phyloP scores from a whole-genome alignment of 2,888 invertebrate genomes.

The Tupiocoris notatus region DNA sequence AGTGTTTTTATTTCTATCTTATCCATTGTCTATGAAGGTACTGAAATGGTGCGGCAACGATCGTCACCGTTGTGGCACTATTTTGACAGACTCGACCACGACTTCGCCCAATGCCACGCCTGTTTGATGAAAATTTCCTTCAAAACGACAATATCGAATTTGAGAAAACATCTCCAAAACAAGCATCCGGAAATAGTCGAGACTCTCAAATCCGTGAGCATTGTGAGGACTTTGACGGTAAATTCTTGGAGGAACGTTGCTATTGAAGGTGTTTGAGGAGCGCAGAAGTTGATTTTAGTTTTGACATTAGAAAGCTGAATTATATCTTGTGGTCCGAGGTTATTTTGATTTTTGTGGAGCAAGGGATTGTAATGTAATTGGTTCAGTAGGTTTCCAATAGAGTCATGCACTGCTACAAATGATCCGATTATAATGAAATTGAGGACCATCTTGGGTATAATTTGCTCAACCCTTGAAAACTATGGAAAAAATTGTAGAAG shows the following conservation, averaged over 20 bases:
- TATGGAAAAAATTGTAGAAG: no score
- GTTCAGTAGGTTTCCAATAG: no score
- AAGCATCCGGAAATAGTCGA: conserved; percentile 3
- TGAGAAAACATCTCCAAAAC: neutral
- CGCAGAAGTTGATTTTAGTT: neutral
- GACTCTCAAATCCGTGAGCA: neutral
- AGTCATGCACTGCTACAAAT: no score
- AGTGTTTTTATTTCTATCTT: no score
- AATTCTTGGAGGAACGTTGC: neutral
- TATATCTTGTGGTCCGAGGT: no score
- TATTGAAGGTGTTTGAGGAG: neutral
- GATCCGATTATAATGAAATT: no score
- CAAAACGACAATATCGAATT: conserved; percentile 1
- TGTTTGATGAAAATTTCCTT: neutral
- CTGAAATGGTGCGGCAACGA: neutral
- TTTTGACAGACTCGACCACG: neutral
- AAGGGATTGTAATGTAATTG: no score
- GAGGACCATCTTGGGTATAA: no score
- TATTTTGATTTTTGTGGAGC: no score
- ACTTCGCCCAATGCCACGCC: neutral
- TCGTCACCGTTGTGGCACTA: conserved; percentile 4
- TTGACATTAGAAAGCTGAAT: no score
- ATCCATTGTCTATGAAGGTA: neutral
- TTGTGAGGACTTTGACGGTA: neutral
- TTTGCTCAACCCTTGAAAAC: no score